Conservation (phyloP, 2,888 invertebrate genomes). For the Volucella inanis region DNA sequence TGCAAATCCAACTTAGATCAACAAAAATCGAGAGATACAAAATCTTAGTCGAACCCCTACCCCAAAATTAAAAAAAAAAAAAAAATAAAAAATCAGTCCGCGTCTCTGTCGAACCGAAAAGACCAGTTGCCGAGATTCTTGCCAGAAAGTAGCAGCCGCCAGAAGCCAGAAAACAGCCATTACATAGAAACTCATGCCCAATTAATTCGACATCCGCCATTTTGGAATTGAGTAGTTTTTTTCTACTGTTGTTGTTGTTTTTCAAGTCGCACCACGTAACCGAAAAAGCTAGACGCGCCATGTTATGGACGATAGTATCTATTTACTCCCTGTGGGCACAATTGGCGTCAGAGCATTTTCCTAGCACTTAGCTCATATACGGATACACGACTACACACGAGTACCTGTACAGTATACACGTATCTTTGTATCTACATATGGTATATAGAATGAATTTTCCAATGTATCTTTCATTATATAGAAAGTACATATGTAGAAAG, state of each 20-base stretch:
- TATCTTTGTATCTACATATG: conserved; percentile 8
- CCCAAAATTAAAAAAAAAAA: neutral
- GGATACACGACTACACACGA: conserved; percentile 15
- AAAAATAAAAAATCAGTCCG: neutral
- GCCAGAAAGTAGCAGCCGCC: conserved; percentile 8
- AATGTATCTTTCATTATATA: conserved; percentile 40
- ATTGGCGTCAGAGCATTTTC: conserved; percentile 69
- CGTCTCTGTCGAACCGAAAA: conserved; percentile 16
- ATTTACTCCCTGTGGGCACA: conserved; percentile 49
- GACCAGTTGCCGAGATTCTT: conserved; percentile 52
- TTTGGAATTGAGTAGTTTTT: conserved; percentile 46
- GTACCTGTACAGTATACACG: conserved; percentile 23
- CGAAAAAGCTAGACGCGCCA: conserved; percentile 69
- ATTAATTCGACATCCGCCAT: conserved; percentile 72
- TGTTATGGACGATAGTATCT: conserved; percentile 48
- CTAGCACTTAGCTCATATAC: conserved; percentile 28
- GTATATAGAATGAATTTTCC: neutral
- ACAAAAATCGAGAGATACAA: conserved; percentile 16
- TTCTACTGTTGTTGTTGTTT: neutral
- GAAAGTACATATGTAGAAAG: neutral
- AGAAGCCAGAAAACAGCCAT: conserved; percentile 56
- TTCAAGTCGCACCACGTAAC: conserved; percentile 57
- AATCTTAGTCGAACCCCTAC: neutral
- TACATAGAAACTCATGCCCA: conserved; percentile 71
- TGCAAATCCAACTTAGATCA: conserved; percentile 36